Evolutionary conservation across 1,140 invertebrate species (phyloP).

Genomic region (Chrysoperla carnea): DNA sequence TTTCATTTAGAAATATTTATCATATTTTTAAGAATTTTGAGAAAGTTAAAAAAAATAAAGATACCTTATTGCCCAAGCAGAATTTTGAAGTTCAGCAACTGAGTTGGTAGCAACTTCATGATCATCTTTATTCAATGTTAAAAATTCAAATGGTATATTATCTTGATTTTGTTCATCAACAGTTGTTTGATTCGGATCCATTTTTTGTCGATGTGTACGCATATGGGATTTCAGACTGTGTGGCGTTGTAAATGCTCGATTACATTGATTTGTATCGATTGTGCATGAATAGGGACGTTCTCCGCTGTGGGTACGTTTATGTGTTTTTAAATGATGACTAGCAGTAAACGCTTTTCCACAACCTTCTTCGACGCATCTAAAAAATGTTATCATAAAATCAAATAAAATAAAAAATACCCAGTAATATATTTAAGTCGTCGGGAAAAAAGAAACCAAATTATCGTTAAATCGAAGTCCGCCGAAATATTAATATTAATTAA

Average conservation of each 20-base stretch:
- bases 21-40: no score
- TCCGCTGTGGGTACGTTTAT: constrained; percentile 51
- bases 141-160: constrained; percentile 1
- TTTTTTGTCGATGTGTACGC: constrained; percentile 34
- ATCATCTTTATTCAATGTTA: no score
- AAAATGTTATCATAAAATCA: constrained; percentile 4
- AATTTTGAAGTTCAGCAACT: no score
- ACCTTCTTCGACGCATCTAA: constrained; percentile 59
- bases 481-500: no score
- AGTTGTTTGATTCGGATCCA: neutral
- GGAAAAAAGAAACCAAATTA: neutral
- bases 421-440: neutral
- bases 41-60: no score
- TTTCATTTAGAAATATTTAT: no score
- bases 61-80: no score
- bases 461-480: no score
- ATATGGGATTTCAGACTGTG: constrained; percentile 67
- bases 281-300: constrained; percentile 63
- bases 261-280: constrained; percentile 44
- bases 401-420: neutral
- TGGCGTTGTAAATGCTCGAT: constrained; percentile 52
- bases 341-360: constrained; percentile 86
- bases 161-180: constrained; percentile 3
- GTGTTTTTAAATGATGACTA: constrained; percentile 84
- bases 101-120: no score